Base-by-base conservation (phyloP, 2,888 invertebrate genomes). In the Agriopis aurantiaria region DNA sequence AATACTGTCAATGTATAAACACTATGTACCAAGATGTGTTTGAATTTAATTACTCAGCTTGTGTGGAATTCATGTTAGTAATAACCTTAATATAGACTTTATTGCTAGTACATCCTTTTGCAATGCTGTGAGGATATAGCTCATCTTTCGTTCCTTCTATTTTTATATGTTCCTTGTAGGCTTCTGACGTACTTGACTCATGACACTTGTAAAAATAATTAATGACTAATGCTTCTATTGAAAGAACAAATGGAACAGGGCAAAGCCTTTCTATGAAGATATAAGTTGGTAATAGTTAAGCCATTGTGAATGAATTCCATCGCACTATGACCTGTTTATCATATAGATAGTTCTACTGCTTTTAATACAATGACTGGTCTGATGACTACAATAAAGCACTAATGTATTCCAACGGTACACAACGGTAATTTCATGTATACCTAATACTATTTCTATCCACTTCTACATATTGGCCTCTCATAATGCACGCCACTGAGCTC, bases 271-370 rank as follows among this genome's bases (percentile, higher is more conserved):
- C 10, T 41, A 53, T 4, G 14, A 57, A 7, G 41, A 14, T n/a
- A 23, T 53, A 17, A 23, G 53, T 53, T 41, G 23, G 46, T 48
- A 53, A 61, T 49, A 56, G 60, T 56, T 17, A 33, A 51, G 33
- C n/a, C 33, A 49, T 68, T 68, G 63, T 59, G 51, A 65, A 45
- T 40, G 51, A 61, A 65, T 65, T 61, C 60, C 65, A 56, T 46
- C 11, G 40, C 45, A 51, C 56, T 65, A 33, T 65, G 69, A 49
- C 69, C 56, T 60, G 33, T 56, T 65, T 69, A 69, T 69, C 65
- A 61, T 55, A 60, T 43, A 53, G 58, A 53, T 41, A 55, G 41
- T n/a, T 51, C 46, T 58, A n/a, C 17, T 56, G 41, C 41, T 48
- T 59, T 45, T 41, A 48, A 41, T 52, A 57, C 53, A 60, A 69